Evolutionary conservation across 2,888 invertebrate genomes (phyloP).

Genomic region (Polyommatus iphigenia): DNA sequence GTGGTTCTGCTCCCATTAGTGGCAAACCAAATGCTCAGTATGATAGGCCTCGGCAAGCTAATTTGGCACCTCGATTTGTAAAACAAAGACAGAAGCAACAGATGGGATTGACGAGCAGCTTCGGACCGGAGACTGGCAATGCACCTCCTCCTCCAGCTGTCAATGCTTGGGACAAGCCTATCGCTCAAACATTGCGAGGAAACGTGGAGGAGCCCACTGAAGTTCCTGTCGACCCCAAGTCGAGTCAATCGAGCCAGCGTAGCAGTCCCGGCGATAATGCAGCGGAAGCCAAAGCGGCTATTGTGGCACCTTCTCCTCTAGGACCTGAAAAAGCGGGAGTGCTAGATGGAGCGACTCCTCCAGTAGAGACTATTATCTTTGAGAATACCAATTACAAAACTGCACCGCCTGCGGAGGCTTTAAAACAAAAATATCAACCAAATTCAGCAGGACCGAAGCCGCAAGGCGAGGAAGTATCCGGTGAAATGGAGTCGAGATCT

Average conservation of each 20-base stretch:
- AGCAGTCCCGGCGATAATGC: conserved; percentile 69
- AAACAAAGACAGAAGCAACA: conserved; percentile 84
- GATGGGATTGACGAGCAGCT: conserved; percentile 64
- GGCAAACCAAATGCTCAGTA: conserved; percentile 64
- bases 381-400: conserved; percentile 95
- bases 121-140: conserved; percentile 77
- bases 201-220: conserved; percentile 70
- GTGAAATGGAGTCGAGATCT: conserved; percentile 74
- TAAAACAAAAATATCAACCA: conserved; percentile 83
- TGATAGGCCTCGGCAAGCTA: conserved; percentile 79
- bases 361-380: conserved; percentile 93
- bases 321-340: conserved; percentile 78
- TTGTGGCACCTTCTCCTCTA: conserved; percentile 51
- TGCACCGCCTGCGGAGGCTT: conserved; percentile 83
- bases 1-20: conserved; percentile 60
- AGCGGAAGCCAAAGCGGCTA: conserved; percentile 57
- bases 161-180: conserved; percentile 93
- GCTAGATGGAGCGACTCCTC: conserved; percentile 87
- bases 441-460: conserved; percentile 67
- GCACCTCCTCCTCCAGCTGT: conserved; percentile 85
- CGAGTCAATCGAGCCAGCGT: conserved; percentile 68
- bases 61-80: conserved; percentile 88
- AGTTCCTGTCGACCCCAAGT: conserved; percentile 56
- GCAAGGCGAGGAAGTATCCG: conserved; percentile 69
- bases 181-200: conserved; percentile 83